Conservation (phyloP, 1,140 invertebrate genomes). For the Nasonia longicornis region DNA sequence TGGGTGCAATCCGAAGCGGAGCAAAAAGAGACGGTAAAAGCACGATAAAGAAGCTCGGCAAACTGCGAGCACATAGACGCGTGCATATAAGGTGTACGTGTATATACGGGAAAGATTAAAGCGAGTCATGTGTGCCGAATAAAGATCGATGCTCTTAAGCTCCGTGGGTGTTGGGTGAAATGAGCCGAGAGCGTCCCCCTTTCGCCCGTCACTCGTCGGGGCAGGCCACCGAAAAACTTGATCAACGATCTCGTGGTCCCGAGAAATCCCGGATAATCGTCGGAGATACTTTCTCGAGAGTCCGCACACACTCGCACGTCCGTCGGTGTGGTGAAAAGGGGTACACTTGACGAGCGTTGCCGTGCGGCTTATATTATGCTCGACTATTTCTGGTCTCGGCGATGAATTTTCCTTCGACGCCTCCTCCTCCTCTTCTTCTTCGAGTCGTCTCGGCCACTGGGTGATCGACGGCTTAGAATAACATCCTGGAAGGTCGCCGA, state of each 20-base stretch:
- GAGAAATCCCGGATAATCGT: slow-evolving; percentile 19
- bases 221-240: background rate
- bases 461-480: slow-evolving; percentile 37
- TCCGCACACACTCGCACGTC: no score
- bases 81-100: no score
- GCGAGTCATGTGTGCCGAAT: slow-evolving; percentile 8
- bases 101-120: background rate
- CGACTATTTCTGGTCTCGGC: background rate
- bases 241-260: background rate
- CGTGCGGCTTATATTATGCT: background rate
- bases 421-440: background rate
- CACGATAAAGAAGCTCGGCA: background rate
- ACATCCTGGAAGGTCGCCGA: slow-evolving; percentile 10
- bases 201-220: background rate
- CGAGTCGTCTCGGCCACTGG: background rate
- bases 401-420: background rate
- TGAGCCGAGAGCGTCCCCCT: background rate
- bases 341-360: background rate
- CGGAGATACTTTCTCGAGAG: slow-evolving; percentile 1
- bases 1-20: background rate
- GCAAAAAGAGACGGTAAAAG: slow-evolving; percentile 4
- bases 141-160: slow-evolving; percentile 7
- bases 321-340: background rate
- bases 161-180: slow-evolving; percentile 1
- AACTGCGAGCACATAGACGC: no score